Evolutionary conservation across 2,113 vertebrate genomes (phyloP), one percentile per base, ranked within the genome.

Genomic region (Urocitellus parryii): DNA sequence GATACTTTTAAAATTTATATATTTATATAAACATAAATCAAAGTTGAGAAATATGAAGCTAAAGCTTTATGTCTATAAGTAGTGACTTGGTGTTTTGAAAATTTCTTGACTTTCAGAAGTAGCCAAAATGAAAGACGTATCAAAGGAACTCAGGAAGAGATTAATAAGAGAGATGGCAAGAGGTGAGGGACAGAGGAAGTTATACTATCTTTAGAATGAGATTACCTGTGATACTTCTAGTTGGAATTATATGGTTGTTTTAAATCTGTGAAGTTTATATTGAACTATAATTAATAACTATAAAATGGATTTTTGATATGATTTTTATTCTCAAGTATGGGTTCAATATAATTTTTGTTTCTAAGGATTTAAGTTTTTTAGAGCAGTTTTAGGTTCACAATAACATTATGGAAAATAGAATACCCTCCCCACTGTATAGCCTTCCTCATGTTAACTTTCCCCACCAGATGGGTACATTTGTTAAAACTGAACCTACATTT

Each of bases 81-180:
- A 29, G 32, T 91, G 8, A 24, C 48, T 96, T 96, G 20, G 65
- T 65, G 77, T 81, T 94, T 88, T 88, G 20, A 68, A 88, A 90
- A 73, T 84, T 48, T 80, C 37, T 83, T 85, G 24, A 73, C 45
- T 78, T 13, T 72, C 67, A 5, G 4, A 76, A 82, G 27, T 58
- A 20, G 61, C 61, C 37, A 42, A 12, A 42, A 61, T 79, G 39
- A 83, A 93, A 95, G 53, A 67, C 32, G 34, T 80, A 25, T 58
- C 53, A 67, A 81, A 82, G 34, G 42, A 81, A 42, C 53, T 92
- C 39, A 65, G 39, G 12, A 88, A 89, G 18, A 22, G 37, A 34
- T 73, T 48, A 91, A 45, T 84, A 80, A 80, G 34, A 79, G 80
- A 77, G 20, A 4, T 73, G 25, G n/a, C 14, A 83, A 18, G 72